Conservation (phyloP, 2,888 invertebrate species). For the Cataglyphis altisquamis region DNA sequence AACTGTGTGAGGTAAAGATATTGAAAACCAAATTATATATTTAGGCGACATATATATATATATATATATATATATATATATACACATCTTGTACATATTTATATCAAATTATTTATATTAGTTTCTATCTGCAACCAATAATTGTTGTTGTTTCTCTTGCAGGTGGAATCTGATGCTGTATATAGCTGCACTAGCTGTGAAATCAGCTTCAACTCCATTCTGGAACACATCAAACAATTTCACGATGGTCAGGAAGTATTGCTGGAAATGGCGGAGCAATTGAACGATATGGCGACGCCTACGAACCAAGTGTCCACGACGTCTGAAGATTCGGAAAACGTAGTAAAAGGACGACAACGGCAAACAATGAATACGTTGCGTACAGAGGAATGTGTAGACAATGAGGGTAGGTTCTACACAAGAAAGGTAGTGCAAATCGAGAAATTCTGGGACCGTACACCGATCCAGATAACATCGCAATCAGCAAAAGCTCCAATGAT, state of each 20-base stretch:
- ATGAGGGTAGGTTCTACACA: conserved; percentile 86
- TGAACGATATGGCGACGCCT: conserved; percentile 72
- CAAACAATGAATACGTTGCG: conserved; percentile 85
- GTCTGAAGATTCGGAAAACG: conserved; percentile 62
- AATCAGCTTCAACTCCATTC: conserved; percentile 89
- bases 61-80: too few relatives aligned
- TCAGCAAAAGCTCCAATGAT: conserved; percentile 83
- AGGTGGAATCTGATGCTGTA: conserved; percentile 84
- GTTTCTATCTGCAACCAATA: background rate
- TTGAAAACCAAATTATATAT: background rate
- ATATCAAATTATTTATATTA: background rate
- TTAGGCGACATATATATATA: background rate
- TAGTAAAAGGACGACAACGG: conserved; percentile 75
- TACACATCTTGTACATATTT: background rate
- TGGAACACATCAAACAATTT: conserved; percentile 89
- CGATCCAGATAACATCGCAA: conserved; percentile 68
- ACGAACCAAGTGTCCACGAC: conserved; percentile 55
- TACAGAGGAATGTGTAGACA: conserved; percentile 87
- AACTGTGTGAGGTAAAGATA: conserved; percentile 78
- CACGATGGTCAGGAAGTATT: conserved; percentile 91
- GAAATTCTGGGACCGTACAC: conserved; percentile 87
- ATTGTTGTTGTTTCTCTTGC: conserved; percentile 23
- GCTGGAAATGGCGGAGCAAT: conserved; percentile 87
- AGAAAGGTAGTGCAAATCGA: conserved; percentile 88
- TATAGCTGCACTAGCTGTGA: conserved; percentile 90